phyloP scores from a whole-genome alignment of 2,113 vertebrate genomes.

The Dolichallabes microphthalmus region DNA sequence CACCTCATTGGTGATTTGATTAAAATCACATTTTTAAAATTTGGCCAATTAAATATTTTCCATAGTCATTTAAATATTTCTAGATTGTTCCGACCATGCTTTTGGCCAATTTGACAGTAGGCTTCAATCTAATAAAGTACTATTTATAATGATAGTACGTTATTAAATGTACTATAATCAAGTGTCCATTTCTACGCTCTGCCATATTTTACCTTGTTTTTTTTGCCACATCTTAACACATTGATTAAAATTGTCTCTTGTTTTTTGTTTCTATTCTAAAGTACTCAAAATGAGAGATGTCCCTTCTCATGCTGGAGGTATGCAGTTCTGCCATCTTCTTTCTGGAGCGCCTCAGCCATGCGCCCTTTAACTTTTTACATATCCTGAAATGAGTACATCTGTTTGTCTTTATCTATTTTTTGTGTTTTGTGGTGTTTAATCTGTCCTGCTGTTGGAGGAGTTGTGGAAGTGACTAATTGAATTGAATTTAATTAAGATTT shows the following conservation, averaged over 20 bases:
- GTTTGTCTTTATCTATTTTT: slow-evolving; percentile 47
- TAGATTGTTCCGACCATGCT: not conserved
- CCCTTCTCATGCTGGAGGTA: slow-evolving; percentile 74
- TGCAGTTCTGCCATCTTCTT: slow-evolving; percentile 65
- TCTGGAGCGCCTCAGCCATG: slow-evolving; percentile 56
- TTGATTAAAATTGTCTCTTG: slow-evolving; percentile 68
- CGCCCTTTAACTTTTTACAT: slow-evolving; percentile 42
- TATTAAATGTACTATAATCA: not conserved
- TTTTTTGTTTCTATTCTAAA: slow-evolving; percentile 70
- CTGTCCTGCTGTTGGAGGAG: slow-evolving; percentile 50
- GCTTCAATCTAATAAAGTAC: not conserved
- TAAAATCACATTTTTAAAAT: not conserved
- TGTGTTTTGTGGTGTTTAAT: slow-evolving; percentile 51
- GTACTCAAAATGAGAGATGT: slow-evolving; percentile 79
- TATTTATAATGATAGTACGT: not conserved
- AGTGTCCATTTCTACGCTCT: not conserved
- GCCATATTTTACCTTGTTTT: slow-evolving; percentile 11
- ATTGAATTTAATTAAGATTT: not conserved
- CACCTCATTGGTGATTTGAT: not conserved
- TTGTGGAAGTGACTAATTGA: slow-evolving; percentile 20
- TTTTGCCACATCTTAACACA: slow-evolving; percentile 46
- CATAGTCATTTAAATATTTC: not conserved
- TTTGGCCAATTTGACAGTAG: not conserved
- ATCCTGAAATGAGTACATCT: slow-evolving; percentile 54
- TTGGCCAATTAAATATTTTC: not conserved